These are phyloP conservation scores for Lasaia peninsularis DNA, from an alignment of 1,140 invertebrate genomes.

Conservation along the genomic window DNA sequence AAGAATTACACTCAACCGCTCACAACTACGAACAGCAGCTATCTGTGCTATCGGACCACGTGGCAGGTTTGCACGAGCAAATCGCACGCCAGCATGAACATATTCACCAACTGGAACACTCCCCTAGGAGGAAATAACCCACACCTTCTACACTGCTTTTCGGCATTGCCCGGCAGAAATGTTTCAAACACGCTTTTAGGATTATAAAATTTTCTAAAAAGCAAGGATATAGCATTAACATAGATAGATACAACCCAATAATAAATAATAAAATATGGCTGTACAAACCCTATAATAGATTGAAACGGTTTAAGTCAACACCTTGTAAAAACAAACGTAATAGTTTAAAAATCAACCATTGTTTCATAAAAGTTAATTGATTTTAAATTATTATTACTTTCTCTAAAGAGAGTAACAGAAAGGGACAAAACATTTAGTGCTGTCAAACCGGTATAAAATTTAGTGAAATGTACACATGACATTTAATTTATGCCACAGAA, in stretches of 20 bases:
- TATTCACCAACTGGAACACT: constrained; percentile 75
- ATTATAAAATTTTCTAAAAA: neutral
- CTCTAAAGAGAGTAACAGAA: too few relatives aligned
- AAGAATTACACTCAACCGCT: constrained; percentile 80
- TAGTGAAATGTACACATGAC: too few relatives aligned
- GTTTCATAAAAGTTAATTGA: too few relatives aligned
- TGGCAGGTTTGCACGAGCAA: constrained; percentile 94
- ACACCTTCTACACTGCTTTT: neutral
- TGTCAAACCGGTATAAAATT: too few relatives aligned
- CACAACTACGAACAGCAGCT: constrained; percentile 93
- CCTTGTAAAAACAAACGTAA: too few relatives aligned
- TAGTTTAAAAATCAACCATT: too few relatives aligned
- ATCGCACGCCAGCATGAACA: constrained; percentile 88
- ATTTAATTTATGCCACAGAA: too few relatives aligned
- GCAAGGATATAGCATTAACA: neutral
- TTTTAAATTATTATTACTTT: too few relatives aligned
- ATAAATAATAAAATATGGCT: neutral
- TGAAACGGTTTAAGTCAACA: too few relatives aligned
- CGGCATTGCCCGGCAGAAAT: neutral
- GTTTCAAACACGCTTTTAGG: neutral
- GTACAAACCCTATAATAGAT: too few relatives aligned
- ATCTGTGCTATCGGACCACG: constrained; percentile 93
- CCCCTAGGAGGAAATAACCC: constrained; percentile 44
- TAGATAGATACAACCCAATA: neutral
- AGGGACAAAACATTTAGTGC: too few relatives aligned